Conservation (phyloP, 2,888 invertebrate genomes). For the Andrena fulva region DNA sequence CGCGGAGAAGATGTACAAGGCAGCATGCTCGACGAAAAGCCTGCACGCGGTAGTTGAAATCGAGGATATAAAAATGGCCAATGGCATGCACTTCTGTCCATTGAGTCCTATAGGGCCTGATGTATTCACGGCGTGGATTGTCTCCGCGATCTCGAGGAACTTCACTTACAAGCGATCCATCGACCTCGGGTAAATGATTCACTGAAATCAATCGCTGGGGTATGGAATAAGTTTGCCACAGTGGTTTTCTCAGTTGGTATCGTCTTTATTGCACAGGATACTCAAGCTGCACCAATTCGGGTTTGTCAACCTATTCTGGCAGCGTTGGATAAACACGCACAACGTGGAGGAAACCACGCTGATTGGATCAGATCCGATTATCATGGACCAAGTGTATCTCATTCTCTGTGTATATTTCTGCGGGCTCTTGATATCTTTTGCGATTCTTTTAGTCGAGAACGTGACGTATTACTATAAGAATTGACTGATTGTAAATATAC, state of each 20-base stretch:
- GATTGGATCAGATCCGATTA: slow-evolving; percentile 30
- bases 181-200: slow-evolving; percentile 67
- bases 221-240: too few species aligned
- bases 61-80: slow-evolving; percentile 51
- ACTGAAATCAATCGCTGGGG: too few species aligned
- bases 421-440: slow-evolving; percentile 46
- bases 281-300: slow-evolving; percentile 63
- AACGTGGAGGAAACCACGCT: background rate
- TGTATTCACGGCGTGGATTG: slow-evolving; percentile 42
- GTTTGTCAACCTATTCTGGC: slow-evolving; percentile 33
- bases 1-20: slow-evolving; percentile 41
- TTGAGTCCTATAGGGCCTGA: slow-evolving; percentile 46
- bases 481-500: background rate
- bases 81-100: slow-evolving; percentile 38
- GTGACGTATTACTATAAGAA: slow-evolving; percentile 23
- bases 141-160: slow-evolving; percentile 62
- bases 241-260: background rate
- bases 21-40: slow-evolving; percentile 43
- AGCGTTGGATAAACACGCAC: slow-evolving; percentile 50
- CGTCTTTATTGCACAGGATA: slow-evolving; percentile 27
- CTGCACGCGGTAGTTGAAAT: slow-evolving; percentile 37
- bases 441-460: slow-evolving; percentile 43
- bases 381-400: slow-evolving; percentile 58
- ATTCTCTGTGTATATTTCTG: slow-evolving; percentile 48
- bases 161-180: slow-evolving; percentile 67